A percentile compares a stretch with the other conserved stretches of the same genome.
Evolutionary conservation across 2,888 invertebrate species (phyloP).

Genomic region (Nymphalis urticae): DNA sequence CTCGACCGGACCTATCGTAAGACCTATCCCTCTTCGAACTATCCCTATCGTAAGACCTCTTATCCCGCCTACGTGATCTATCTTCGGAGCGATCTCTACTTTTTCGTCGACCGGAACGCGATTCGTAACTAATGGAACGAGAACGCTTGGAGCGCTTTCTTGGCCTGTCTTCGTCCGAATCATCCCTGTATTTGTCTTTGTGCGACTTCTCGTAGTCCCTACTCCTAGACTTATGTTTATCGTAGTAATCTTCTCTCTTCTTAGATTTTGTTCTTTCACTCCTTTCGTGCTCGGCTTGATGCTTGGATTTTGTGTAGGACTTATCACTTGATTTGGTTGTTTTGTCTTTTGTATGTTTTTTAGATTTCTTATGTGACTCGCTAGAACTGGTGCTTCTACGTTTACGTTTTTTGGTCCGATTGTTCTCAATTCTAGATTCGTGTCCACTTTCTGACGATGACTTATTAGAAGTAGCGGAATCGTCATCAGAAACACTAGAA

Average conservation of each 20-base stretch:
- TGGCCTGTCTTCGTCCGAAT: slow-evolving; percentile 65
- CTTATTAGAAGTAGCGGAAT: slow-evolving; percentile 57
- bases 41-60: slow-evolving; percentile 59
- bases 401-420: slow-evolving; percentile 64
- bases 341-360: slow-evolving; percentile 57
- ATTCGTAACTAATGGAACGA: slow-evolving; percentile 65
- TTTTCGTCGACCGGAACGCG: slow-evolving; percentile 55
- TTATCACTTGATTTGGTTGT: slow-evolving; percentile 54
- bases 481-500: slow-evolving; percentile 68
- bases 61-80: slow-evolving; percentile 56
- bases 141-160: slow-evolving; percentile 64
- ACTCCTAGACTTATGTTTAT: slow-evolving; percentile 60
- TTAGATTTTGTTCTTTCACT: slow-evolving; percentile 54
- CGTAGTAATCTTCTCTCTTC: slow-evolving; percentile 59
- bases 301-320: slow-evolving; percentile 54
- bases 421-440: slow-evolving; percentile 51
- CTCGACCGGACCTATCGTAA: slow-evolving; percentile 49
- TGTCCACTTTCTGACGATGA: slow-evolving; percentile 58
- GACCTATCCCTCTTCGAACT: slow-evolving; percentile 49
- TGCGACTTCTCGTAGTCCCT: slow-evolving; percentile 60
- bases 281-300: slow-evolving; percentile 58
- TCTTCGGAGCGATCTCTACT: slow-evolving; percentile 55
- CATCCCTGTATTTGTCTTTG: slow-evolving; percentile 66
- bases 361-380: slow-evolving; percentile 60
- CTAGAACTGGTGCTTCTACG: slow-evolving; percentile 61